Evolutionary conservation across 2,888 invertebrate species (phyloP).

Genomic region (Machimus atricapillus): DNA sequence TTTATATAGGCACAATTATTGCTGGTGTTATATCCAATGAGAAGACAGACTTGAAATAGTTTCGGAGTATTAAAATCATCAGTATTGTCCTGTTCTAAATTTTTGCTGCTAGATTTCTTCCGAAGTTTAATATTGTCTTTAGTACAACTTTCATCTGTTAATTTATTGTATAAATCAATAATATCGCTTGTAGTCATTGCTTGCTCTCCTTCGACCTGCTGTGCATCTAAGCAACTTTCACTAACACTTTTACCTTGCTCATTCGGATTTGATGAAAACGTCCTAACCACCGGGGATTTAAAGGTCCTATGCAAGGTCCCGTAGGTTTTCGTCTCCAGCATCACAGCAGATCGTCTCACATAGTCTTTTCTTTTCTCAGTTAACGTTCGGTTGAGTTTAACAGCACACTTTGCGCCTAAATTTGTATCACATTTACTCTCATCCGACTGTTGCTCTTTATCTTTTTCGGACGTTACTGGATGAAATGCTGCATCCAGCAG

Average conservation of each 20-base stretch:
- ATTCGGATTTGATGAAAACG: slow-evolving; percentile 48
- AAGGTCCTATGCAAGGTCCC: slow-evolving; percentile 51
- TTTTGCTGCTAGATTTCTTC: neutral
- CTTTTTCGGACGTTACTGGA: neutral
- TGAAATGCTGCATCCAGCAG: slow-evolving; percentile 52
- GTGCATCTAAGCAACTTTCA: slow-evolving; percentile 44
- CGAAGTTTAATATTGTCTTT: neutral
- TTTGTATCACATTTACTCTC: slow-evolving; percentile 42
- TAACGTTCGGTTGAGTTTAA: slow-evolving; percentile 65
- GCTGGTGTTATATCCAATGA: slow-evolving; percentile 73
- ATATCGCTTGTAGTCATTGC: slow-evolving; percentile 45
- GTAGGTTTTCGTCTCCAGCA: slow-evolving; percentile 56
- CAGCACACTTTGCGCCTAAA: slow-evolving; percentile 59
- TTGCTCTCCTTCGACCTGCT: slow-evolving; percentile 42
- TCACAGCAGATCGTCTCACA: slow-evolving; percentile 69
- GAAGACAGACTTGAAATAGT: slow-evolving; percentile 72
- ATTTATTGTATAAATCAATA: slow-evolving; percentile 3
- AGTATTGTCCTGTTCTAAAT: neutral
- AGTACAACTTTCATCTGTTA: neutral
- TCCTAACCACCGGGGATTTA: slow-evolving; percentile 49
- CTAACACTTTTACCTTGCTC: slow-evolving; percentile 44
- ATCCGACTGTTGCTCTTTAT: slow-evolving; percentile 44
- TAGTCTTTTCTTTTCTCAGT: slow-evolving; percentile 73
- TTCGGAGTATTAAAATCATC: slow-evolving; percentile 50
- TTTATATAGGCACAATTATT: slow-evolving; percentile 74